phyloP scores from a whole-genome alignment of 2,888 invertebrate genomes.

The Lobophora halterata region DNA sequence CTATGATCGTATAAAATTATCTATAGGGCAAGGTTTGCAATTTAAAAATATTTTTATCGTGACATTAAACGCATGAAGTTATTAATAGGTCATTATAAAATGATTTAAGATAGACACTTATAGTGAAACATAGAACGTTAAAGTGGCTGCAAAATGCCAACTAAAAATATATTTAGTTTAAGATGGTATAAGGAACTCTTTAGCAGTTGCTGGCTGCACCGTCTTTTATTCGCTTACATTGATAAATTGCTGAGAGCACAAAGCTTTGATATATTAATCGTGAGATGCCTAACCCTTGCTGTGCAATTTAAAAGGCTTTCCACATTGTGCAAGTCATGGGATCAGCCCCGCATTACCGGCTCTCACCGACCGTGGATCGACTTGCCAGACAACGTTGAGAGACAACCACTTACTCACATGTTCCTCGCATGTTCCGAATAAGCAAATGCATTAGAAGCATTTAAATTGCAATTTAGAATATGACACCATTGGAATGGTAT shows the following conservation, averaged over 20 bases:
- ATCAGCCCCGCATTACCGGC: slow-evolving; percentile 41
- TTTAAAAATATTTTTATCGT: slow-evolving; percentile 1
- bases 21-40: background rate
- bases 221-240: slow-evolving; percentile 10
- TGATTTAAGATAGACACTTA: slow-evolving; percentile 12
- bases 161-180: slow-evolving; percentile 11
- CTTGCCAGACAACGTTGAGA: slow-evolving; percentile 50
- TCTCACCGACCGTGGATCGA: slow-evolving; percentile 46
- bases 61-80: slow-evolving; percentile 7
- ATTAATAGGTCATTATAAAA: slow-evolving; percentile 11
- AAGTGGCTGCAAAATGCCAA: slow-evolving; percentile 13
- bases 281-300: slow-evolving; percentile 21
- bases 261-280: slow-evolving; percentile 25
- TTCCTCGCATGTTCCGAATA: too few relatives aligned
- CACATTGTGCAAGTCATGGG: slow-evolving; percentile 41
- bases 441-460: slow-evolving; percentile 13
- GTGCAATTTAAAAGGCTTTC: slow-evolving; percentile 30
- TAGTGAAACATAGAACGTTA: slow-evolving; percentile 6
- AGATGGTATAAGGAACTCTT: too few relatives aligned
- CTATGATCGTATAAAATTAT: too few relatives aligned
- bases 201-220: too few relatives aligned
- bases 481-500: slow-evolving; percentile 31
- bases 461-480: slow-evolving; percentile 24
- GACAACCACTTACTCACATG: slow-evolving; percentile 33
- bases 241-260: slow-evolving; percentile 22